Conservation (phyloP, 2,113 vertebrate species). For the Dryoscopus gambensis region DNA sequence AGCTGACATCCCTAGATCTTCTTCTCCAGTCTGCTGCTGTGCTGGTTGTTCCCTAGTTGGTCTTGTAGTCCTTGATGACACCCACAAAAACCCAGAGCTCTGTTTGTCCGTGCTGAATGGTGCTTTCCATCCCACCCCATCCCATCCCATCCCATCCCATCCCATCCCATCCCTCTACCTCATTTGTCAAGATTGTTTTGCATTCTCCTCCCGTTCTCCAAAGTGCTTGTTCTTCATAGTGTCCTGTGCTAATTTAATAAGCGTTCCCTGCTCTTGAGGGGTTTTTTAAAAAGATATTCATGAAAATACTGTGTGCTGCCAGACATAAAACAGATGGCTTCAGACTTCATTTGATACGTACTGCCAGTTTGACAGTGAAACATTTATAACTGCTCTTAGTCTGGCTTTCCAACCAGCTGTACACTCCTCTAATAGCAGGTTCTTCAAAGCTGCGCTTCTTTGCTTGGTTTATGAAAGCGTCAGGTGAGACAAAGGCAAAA, state of each 20-base stretch:
- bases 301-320: slow-evolving; percentile 53
- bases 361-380: slow-evolving; percentile 49
- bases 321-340: slow-evolving; percentile 65
- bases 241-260: slow-evolving; percentile 54
- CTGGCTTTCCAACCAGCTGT: slow-evolving; percentile 47
- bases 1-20: neutral
- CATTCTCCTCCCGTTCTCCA: slow-evolving; percentile 22
- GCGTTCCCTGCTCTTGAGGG: neutral
- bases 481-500: slow-evolving; percentile 25
- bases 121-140: neutral
- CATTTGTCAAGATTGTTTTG: slow-evolving; percentile 21
- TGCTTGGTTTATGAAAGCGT: slow-evolving; percentile 33
- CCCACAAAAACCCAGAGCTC: neutral
- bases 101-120: neutral
- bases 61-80: neutral
- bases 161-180: neutral
- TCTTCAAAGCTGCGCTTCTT: neutral
- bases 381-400: slow-evolving; percentile 52
- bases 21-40: neutral
- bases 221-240: slow-evolving; percentile 22
- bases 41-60: neutral
- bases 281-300: too few species aligned
- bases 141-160: neutral
- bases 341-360: slow-evolving; percentile 53
- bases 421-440: slow-evolving; percentile 1